Evolutionary conservation across 2,888 invertebrate species (phyloP).

Genomic region (Cataglyphis livida): DNA sequence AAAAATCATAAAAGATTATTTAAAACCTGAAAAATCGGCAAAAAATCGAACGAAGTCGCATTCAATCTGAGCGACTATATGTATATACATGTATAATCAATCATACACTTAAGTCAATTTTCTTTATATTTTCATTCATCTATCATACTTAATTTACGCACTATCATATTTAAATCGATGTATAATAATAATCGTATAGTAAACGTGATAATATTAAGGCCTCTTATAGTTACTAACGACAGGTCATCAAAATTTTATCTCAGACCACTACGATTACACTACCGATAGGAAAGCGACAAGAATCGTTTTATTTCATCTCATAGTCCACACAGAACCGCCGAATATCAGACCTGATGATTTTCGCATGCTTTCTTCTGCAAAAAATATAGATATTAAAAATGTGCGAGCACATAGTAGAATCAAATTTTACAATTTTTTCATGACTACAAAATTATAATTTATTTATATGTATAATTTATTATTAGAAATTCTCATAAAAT

Average conservation of each 20-base stretch:
- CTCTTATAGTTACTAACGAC: constrained; percentile 84
- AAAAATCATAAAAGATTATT: background rate
- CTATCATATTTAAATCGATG: constrained; percentile 61
- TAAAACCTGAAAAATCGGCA: background rate
- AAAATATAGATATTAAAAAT: background rate
- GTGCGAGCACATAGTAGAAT: background rate
- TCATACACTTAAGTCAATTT: constrained; percentile 23
- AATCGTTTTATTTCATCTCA: constrained; percentile 39
- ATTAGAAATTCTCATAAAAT: background rate
- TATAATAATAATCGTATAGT: constrained; percentile 58
- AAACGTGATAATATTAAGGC: constrained; percentile 80
- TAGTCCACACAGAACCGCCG: constrained; percentile 35
- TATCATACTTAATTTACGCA: constrained; percentile 7
- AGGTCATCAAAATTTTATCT: constrained; percentile 80
- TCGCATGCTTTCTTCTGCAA: background rate
- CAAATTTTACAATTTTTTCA: background rate
- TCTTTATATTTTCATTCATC: background rate
- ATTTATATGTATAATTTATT: background rate
- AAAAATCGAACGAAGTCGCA: constrained; percentile 41
- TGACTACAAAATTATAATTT: background rate
- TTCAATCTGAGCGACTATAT: constrained; percentile 20
- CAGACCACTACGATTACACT: constrained; percentile 71
- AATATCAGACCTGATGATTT: constrained; percentile 22
- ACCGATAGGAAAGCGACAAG: constrained; percentile 76
- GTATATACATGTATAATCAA: constrained; percentile 4